These are phyloP conservation scores for Tadarida brasiliensis DNA, from an alignment of 2,797 vertebrate species.

Conservation along the genomic window DNA sequence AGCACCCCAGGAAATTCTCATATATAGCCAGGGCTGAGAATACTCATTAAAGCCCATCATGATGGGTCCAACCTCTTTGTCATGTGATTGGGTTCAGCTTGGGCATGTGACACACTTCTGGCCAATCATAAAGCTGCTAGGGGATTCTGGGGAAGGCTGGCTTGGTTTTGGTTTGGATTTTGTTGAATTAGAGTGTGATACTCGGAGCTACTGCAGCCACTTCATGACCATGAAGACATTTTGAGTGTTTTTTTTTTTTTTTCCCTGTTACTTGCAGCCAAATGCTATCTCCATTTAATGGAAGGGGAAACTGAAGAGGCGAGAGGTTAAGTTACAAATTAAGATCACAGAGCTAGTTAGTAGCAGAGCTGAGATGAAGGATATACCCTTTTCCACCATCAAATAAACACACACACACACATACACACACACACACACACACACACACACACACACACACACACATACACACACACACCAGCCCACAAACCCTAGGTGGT, in stretches of 20 bases:
- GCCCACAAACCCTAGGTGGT: neutral
- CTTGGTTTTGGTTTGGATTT: constrained; percentile 32
- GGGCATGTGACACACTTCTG: constrained; percentile 8
- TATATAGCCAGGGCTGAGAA: neutral
- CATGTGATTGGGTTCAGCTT: constrained; percentile 25
- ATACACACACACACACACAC: neutral
- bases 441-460: neutral
- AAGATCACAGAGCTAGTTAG: constrained; percentile 16
- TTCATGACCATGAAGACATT: constrained; percentile 21
- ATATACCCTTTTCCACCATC: neutral
- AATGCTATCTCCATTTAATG: constrained; percentile 47
- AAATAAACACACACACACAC: neutral
- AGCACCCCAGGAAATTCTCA: constrained; percentile 14
- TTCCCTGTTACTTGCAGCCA: constrained; percentile 36
- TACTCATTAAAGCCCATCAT: constrained; percentile 21
- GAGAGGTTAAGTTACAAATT: neutral
- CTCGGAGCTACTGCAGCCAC: neutral
- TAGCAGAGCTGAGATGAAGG: neutral
- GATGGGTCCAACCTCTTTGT: constrained; percentile 10
- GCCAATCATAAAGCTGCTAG: neutral
- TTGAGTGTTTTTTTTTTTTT: neutral
- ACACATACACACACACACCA: neutral
- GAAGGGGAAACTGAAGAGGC: constrained; percentile 38
- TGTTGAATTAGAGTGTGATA: constrained; percentile 40
- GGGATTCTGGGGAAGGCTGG: neutral